Evolutionary conservation across 2,797 vertebrate genomes (phyloP).

Genomic region (Serranus cabrilla): DNA sequence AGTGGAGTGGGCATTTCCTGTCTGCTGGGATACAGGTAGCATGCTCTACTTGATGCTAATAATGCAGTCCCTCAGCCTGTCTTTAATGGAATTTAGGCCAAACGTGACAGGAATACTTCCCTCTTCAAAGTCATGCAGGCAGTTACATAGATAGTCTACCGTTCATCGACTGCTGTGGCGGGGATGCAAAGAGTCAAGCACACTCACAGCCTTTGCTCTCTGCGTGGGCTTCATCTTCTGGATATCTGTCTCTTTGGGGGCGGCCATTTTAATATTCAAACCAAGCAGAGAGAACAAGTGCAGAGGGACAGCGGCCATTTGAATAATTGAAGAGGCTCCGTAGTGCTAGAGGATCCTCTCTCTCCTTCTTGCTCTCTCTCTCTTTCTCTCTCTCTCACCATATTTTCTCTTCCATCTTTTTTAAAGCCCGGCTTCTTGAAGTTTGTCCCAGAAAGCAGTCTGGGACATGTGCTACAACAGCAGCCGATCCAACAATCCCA

Average conservation of each 20-base stretch:
- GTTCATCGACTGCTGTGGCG: constrained; percentile 63
- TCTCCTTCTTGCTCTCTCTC: constrained; percentile 48
- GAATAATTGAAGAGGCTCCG: constrained; percentile 84
- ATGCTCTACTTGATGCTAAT: constrained; percentile 55
- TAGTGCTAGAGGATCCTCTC: constrained; percentile 74
- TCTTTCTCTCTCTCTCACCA: constrained; percentile 34
- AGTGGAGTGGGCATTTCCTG: constrained; percentile 33
- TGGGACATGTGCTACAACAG: constrained; percentile 71
- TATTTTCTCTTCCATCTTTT: constrained; percentile 61
- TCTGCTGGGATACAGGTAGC: constrained; percentile 48
- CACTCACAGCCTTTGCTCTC: constrained; percentile 76
- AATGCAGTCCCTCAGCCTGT: constrained; percentile 53
- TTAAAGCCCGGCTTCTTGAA: constrained; percentile 72
- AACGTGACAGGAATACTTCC: constrained; percentile 77
- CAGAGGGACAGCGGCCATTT: constrained; percentile 82
- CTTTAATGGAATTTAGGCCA: constrained; percentile 79
- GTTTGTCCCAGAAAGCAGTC: constrained; percentile 84
- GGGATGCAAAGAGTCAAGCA: constrained; percentile 66
- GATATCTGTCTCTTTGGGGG: constrained; percentile 79
- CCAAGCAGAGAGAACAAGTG: constrained; percentile 83
- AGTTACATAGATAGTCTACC: constrained; percentile 49
- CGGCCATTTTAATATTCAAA: constrained; percentile 85
- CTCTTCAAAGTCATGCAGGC: constrained; percentile 64
- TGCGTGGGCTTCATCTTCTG: constrained; percentile 79
- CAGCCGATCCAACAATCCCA: constrained; percentile 74